Evolutionary conservation across 2,113 vertebrate species (phyloP).

Genomic region (Paradoxurus hermaphroditus): DNA sequence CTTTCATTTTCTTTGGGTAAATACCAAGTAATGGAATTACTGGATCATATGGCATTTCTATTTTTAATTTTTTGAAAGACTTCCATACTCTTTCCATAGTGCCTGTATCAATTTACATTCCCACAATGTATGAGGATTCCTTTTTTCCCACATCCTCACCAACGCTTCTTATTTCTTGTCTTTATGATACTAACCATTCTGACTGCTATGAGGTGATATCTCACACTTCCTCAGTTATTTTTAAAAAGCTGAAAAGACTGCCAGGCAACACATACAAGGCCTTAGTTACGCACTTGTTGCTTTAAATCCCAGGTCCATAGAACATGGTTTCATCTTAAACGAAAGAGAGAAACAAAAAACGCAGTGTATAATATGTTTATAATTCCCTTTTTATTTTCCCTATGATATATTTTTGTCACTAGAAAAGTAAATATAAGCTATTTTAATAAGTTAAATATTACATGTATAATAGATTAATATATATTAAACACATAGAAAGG

Average conservation of each 20-base stretch:
- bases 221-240: not conserved
- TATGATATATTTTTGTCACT: not conserved
- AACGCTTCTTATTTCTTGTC: too few relatives aligned
- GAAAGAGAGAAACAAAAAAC: not conserved
- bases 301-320: not conserved
- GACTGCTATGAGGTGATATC: too few relatives aligned
- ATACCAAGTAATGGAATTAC: too few relatives aligned
- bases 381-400: not conserved
- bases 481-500: not conserved
- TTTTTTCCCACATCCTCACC: too few relatives aligned
- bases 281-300: not conserved
- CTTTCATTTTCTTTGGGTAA: too few relatives aligned
- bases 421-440: not conserved
- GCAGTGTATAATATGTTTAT: not conserved
- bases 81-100: too few relatives aligned
- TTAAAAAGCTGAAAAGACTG: not conserved
- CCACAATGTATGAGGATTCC: too few relatives aligned
- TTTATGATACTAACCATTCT: too few relatives aligned
- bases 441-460: not conserved
- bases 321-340: not conserved
- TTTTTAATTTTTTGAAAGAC: too few relatives aligned
- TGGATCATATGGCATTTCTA: too few relatives aligned
- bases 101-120: too few relatives aligned
- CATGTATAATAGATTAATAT: not conserved
- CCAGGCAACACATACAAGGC: not conserved